phyloP scores from a whole-genome alignment of 1,140 invertebrate species.

The Cepaea nemoralis region DNA sequence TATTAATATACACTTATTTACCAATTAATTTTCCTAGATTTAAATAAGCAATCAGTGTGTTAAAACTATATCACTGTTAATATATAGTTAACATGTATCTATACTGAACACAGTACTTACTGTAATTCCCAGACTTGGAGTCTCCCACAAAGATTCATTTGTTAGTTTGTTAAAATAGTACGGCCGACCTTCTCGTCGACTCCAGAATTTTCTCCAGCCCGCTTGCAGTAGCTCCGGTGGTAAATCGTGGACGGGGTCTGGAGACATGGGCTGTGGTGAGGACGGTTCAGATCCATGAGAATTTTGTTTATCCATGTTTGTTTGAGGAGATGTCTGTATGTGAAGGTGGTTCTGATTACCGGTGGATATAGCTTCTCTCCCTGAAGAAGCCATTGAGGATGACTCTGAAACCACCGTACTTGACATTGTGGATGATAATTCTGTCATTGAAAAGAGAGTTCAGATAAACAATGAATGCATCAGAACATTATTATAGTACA shows the following conservation, averaged over 20 bases:
- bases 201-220: constrained; percentile 98
- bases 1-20: too few relatives aligned
- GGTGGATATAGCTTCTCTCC: background rate
- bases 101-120: constrained; percentile 6
- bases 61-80: too few relatives aligned
- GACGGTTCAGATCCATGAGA: constrained; percentile 37
- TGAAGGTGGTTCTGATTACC: background rate
- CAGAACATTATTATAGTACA: too few relatives aligned
- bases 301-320: constrained; percentile 42
- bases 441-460: too few relatives aligned
- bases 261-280: constrained; percentile 49
- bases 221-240: constrained; percentile 89
- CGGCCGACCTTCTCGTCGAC: constrained; percentile 90
- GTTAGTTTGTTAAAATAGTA: constrained; percentile 97
- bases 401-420: background rate
- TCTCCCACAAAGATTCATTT: constrained; percentile 95
- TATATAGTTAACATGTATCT: too few relatives aligned
- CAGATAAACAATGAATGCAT: too few relatives aligned
- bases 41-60: too few relatives aligned
- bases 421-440: background rate
- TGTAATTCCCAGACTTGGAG: constrained; percentile 73
- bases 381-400: background rate
- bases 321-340: background rate
- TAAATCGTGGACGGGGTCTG: constrained; percentile 78
- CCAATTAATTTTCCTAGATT: too few relatives aligned